These are phyloP conservation scores for Crotalus tigris DNA, from an alignment of 2,113 vertebrate genomes.

Conservation along the genomic window DNA sequence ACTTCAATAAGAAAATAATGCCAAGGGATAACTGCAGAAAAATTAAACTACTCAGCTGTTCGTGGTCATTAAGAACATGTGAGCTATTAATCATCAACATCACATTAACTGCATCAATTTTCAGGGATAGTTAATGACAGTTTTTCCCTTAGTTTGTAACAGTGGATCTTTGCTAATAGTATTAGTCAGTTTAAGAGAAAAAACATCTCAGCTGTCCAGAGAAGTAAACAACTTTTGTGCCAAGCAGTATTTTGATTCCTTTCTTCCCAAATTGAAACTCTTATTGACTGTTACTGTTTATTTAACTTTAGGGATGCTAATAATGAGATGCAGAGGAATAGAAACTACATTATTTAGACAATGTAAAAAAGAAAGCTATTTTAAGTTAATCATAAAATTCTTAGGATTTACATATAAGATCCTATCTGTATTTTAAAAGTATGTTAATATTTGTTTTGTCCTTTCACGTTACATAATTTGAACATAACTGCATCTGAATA, in stretches of 20 bases:
- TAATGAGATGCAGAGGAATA: neutral
- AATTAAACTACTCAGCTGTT: slow-evolving; percentile 38
- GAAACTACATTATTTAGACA: neutral
- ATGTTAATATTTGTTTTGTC: neutral
- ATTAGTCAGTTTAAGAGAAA: neutral
- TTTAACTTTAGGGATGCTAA: neutral
- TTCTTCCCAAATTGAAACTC: neutral
- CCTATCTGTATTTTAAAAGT: neutral
- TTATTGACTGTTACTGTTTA: neutral
- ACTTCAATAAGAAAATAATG: neutral
- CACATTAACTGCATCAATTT: neutral
- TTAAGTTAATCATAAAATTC: neutral
- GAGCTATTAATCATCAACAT: slow-evolving; percentile 9
- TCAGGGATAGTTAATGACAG: slow-evolving; percentile 10
- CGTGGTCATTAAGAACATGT: slow-evolving; percentile 2
- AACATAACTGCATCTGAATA: neutral
- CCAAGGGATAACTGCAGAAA: slow-evolving; percentile 25
- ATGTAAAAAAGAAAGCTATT: neutral
- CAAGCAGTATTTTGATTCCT: neutral
- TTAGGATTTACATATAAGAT: neutral
- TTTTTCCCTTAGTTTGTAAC: slow-evolving; percentile 3
- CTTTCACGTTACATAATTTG: neutral
- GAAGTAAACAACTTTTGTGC: neutral
- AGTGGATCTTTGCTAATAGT: neutral
- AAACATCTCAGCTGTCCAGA: neutral